Evolutionary conservation across 2,113 vertebrate genomes (phyloP), one percentile per base, ranked within the genome.

Genomic region (Prinia subflava): DNA sequence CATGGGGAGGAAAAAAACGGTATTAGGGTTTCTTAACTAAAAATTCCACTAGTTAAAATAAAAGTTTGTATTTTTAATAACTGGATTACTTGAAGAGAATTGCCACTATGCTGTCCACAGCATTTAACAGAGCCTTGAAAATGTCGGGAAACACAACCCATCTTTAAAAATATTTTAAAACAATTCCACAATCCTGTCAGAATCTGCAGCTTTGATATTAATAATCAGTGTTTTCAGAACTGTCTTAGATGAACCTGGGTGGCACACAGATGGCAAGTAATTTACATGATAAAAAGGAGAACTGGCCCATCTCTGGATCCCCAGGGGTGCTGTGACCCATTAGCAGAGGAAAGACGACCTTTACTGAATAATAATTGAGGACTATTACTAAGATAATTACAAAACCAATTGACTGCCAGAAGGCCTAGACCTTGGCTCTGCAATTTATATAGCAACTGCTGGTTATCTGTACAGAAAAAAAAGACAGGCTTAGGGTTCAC

Each of bases 311-410:
- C 53, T 91, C 93, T 91, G 67, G 75, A 87, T 98, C 96, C 89
- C 22, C 8, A 73, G 95, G 79, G 65, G 84, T 95, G 93, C 83
- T 35, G 57, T 97, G 97, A 98, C 97, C 98, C 94, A 95, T 91
- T 95, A 96, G 96, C 91, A 94, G 82, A 95, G 77, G 60, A 97
- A 97, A 86, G 57, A 57, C 4, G 89, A 95, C 96, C 94, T 97
- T 97, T 94, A 92, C 79, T 97, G 97, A 98, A 98, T 98, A 97
- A 97, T 98, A 97, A 98, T 96, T 92, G 97, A 96, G 94, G 96
- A 87, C 97, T 97, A 98, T 98, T 98, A 97, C 95, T 96, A 97
- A 96, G 97, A 97, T 98, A 98, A 98, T 98, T 98, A 98, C 95
- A 98, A 97, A 98, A 95, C 83, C 95, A 96, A 97, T 95, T 95